These are phyloP conservation scores for Chloroceryle amazona DNA, from an alignment of 2,797 vertebrate species.

Conservation along the genomic window DNA sequence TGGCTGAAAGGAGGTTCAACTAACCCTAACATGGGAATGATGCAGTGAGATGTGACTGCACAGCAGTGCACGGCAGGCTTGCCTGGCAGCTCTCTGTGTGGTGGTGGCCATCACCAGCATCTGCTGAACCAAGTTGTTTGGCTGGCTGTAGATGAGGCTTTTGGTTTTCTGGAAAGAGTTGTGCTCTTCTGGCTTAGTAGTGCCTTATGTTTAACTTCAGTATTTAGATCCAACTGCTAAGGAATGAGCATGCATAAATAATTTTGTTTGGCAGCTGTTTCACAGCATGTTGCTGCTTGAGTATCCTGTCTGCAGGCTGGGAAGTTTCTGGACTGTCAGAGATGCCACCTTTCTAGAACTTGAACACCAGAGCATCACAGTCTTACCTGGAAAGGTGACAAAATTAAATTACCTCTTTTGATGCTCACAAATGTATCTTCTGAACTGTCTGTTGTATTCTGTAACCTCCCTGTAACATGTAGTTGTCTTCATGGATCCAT, in stretches of 20 bases:
- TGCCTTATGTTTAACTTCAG: neutral
- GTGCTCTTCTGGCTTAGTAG: neutral
- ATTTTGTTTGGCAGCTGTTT: neutral
- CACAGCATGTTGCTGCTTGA: neutral
- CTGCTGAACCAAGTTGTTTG: neutral
- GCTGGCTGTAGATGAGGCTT: neutral
- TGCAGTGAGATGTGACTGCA: neutral
- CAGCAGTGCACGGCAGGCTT: neutral
- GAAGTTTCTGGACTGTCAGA: neutral
- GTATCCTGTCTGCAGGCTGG: neutral
- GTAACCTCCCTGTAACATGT: neutral
- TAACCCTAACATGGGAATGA: neutral
- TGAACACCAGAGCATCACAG: neutral
- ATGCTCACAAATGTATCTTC: neutral
- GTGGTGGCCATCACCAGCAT: neutral
- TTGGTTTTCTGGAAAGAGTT: neutral
- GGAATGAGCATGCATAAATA: neutral
- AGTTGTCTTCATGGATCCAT: neutral
- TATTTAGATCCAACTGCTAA: neutral
- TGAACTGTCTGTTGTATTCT: neutral
- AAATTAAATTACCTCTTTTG: neutral
- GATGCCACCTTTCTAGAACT: neutral
- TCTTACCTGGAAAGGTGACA: neutral
- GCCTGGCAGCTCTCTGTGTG: neutral
- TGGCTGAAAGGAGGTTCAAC: neutral